A percentile compares a stretch with the other conserved stretches of the same genome.
These are phyloP conservation scores for Sebastes iracundus DNA, from an alignment of 2,797 vertebrate genomes.

Conservation along the genomic window DNA sequence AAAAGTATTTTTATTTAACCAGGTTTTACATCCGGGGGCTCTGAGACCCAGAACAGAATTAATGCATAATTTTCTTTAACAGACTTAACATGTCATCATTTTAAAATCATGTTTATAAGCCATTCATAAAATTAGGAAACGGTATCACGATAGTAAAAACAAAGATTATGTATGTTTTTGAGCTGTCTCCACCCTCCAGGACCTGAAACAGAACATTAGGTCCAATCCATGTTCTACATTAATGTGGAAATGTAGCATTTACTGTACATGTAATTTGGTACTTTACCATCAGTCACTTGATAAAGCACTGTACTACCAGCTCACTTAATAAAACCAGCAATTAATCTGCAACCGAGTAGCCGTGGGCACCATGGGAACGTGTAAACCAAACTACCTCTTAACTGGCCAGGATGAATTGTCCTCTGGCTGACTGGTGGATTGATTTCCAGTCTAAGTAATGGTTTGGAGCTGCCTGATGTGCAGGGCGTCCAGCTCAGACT, in stretches of 20 bases:
- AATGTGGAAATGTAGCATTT: not conserved
- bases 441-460: constrained; percentile 32
- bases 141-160: not conserved
- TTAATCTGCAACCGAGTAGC: not conserved
- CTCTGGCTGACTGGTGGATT: constrained; percentile 31
- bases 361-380: not conserved
- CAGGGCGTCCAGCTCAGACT: not conserved
- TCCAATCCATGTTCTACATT: not conserved
- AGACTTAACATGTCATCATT: not conserved
- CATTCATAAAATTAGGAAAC: not conserved
- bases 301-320: not conserved
- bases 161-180: not conserved
- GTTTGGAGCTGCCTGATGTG: not conserved
- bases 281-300: not conserved
- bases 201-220: not conserved
- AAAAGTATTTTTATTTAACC: too few relatives aligned
- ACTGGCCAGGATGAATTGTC: constrained; percentile 24
- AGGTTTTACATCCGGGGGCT: too few relatives aligned
- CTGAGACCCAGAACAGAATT: not conserved
- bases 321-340: constrained; percentile 9
- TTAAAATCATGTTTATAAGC: not conserved
- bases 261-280: not conserved
- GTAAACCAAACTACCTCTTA: constrained; percentile 23
- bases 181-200: not conserved
- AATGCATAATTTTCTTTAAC: not conserved